Evolutionary conservation across 2,113 vertebrate genomes (phyloP).

Genomic region (Trematocara zebra): DNA sequence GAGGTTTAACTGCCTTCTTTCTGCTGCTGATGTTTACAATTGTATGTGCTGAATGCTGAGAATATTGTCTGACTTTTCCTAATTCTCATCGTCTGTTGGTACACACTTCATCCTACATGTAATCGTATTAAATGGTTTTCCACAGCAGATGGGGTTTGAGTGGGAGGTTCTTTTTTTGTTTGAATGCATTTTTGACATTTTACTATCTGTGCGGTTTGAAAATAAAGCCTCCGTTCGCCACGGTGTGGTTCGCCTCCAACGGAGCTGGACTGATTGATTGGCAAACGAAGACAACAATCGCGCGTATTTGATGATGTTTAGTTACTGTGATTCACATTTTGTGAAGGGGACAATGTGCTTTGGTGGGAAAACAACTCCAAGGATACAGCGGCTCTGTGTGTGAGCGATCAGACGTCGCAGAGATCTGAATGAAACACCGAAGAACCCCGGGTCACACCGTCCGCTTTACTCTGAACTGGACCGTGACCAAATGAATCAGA

Average conservation of each 20-base stretch:
- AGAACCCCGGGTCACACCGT: background rate
- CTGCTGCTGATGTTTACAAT: background rate
- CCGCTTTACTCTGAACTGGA: background rate
- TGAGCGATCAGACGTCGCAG: background rate
- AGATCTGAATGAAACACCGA: background rate
- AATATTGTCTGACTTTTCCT: background rate
- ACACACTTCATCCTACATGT: background rate
- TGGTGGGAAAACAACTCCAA: background rate
- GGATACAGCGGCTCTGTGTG: background rate
- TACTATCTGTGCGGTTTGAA: background rate
- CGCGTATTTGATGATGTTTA: background rate
- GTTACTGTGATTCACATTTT: background rate
- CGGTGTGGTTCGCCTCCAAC: background rate
- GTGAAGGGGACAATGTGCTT: background rate
- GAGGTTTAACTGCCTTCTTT: background rate
- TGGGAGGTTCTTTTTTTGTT: background rate
- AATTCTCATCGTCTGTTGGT: background rate
- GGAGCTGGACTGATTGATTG: background rate
- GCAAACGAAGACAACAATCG: background rate
- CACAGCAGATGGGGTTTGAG: background rate
- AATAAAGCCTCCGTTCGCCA: background rate
- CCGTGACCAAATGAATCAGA: fast-evolving
- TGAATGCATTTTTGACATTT: background rate
- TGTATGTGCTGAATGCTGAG: background rate
- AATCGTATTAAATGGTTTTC: background rate